phyloP scores from a whole-genome alignment of 2,113 vertebrate species.

The Mobula birostris region DNA sequence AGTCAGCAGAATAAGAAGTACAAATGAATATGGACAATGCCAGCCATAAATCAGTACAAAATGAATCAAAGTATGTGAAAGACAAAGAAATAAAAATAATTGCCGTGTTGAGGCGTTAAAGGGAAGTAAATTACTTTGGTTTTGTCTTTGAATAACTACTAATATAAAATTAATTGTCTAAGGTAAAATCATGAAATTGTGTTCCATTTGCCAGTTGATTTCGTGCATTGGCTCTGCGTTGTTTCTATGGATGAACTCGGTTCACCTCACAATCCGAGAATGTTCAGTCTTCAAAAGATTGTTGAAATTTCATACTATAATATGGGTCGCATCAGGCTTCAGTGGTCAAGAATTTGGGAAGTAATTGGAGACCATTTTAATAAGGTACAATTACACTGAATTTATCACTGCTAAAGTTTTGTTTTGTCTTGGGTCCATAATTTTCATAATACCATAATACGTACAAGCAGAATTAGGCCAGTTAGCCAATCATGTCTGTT shows the following conservation, averaged over 20 bases:
- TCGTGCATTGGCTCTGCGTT: slow-evolving; percentile 90
- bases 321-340: slow-evolving; percentile 93
- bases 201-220: slow-evolving; percentile 71
- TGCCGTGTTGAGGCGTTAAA: neutral
- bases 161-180: neutral
- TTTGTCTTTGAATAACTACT: neutral
- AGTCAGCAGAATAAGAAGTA: neutral
- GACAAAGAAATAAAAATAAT: neutral
- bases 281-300: slow-evolving; percentile 98
- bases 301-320: slow-evolving; percentile 98
- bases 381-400: slow-evolving; percentile 62
- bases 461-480: too few species aligned
- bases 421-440: neutral
- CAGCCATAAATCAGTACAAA: neutral
- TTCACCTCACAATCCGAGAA: slow-evolving; percentile 83
- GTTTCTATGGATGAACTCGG: slow-evolving; percentile 97
- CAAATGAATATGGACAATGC: neutral
- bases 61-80: neutral
- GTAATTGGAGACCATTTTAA: slow-evolving; percentile 97
- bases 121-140: neutral
- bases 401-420: neutral
- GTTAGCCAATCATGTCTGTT: too few species aligned
- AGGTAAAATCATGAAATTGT: neutral
- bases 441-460: too few species aligned
- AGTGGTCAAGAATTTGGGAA: slow-evolving; percentile 98